Evolutionary conservation across 2,113 vertebrate genomes (phyloP), one percentile per base, ranked within the genome.

Genomic region (Clupea harengus): DNA sequence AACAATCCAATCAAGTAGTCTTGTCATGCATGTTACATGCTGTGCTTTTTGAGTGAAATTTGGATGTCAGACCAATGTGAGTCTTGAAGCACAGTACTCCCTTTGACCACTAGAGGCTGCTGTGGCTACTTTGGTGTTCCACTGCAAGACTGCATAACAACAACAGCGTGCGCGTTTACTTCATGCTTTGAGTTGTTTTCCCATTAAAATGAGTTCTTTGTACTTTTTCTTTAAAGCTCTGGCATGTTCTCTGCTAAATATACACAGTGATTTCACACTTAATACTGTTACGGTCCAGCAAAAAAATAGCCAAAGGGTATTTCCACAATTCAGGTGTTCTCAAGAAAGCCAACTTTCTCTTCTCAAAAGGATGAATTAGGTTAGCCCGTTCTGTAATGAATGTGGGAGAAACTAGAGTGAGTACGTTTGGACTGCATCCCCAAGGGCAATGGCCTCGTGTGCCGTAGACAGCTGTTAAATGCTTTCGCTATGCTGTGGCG

Each of bases 81-180:
- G 39, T 13, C 39, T 45, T 15, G 13, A 54, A 54, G 4, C 28
- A 2, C 13, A 8, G 82, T 10, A 39, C 25, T 45, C 0, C 0
- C 22, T 82, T 57, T 44, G 10, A 20, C 87, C 87, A 87, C 81
- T 85, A 87, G 87, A 64, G 60, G 87, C 28, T 75, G 81, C 83
- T 85, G 39, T 80, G 17, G 22, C 49, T 64, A 80, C 57, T 85
- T 52, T 83, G 78, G 6, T 49, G 25, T 18, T 22, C 84, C 8
- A 45, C 64, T 25, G 60, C 11, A 7, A 72, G 64, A 28, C 10
- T 13, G 1, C 10, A 13, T 10, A 72, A 72, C n/a, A 67, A 28
- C 64, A 64, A 72, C 22, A 64, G 22, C 7, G 64, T 72, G 64
- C n/a, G 32, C 28, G 25, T 72, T 72, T 72, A 32, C 64, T 32